Evolutionary conservation across 2,888 invertebrate species (phyloP).

Genomic region (Sminthurides aquaticus): DNA sequence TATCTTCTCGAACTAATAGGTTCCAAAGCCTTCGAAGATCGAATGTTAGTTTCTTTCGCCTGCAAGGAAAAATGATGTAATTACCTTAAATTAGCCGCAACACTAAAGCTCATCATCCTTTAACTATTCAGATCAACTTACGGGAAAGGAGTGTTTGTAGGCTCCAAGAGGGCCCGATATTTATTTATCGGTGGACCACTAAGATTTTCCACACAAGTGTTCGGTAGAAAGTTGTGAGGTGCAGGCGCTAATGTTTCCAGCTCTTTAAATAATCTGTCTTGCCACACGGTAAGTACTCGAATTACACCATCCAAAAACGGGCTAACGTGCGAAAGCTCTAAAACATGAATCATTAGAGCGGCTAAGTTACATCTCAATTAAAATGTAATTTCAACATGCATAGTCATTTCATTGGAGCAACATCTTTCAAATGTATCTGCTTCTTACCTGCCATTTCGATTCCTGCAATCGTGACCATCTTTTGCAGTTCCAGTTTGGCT

Average conservation of each 20-base stretch:
- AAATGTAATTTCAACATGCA: too few relatives aligned
- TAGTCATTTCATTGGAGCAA: too few relatives aligned
- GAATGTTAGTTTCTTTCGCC: conserved; percentile 54
- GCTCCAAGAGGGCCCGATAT: conserved; percentile 83
- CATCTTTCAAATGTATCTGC: too few relatives aligned
- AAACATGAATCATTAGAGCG: background rate
- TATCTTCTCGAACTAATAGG: conserved; percentile 83
- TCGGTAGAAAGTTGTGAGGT: conserved; percentile 79
- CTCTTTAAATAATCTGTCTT: conserved; percentile 67
- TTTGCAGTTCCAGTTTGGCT: conserved; percentile 72
- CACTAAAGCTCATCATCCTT: background rate
- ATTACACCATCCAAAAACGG: conserved; percentile 85
- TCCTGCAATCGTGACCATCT: conserved; percentile 80
- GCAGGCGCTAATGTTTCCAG: conserved; percentile 69
- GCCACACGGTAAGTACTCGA: conserved; percentile 81
- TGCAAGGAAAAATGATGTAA: too few relatives aligned
- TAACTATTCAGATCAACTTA: conserved; percentile 45
- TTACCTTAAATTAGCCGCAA: conserved; percentile 17
- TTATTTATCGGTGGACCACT: conserved; percentile 73
- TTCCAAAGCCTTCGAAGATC: conserved; percentile 72
- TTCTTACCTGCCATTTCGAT: conserved; percentile 81
- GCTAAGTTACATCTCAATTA: too few relatives aligned
- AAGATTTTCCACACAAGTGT: conserved; percentile 71
- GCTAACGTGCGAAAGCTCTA: conserved; percentile 52
- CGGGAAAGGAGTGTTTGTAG: conserved; percentile 90